These are phyloP conservation scores for Petrocephalus sullivani DNA, from an alignment of 2,797 vertebrate genomes.

Conservation along the genomic window DNA sequence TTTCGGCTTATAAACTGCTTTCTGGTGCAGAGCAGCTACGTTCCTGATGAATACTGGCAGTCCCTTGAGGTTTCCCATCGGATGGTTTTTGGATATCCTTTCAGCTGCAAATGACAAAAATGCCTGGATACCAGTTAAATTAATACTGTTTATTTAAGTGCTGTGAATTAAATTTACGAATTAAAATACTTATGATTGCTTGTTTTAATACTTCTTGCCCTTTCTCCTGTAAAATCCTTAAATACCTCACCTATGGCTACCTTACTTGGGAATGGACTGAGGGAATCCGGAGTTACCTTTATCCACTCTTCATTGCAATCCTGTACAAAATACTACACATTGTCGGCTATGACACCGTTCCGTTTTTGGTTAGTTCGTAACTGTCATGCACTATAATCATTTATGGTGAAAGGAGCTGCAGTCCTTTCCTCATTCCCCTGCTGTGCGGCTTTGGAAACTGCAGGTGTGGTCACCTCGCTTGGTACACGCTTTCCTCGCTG, in stretches of 20 bases:
- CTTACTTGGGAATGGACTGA: conserved; percentile 94
- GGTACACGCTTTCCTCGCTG: conserved; percentile 75
- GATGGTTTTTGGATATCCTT: conserved; percentile 95
- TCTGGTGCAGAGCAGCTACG: conserved; percentile 88
- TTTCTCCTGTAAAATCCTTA: conserved; percentile 50
- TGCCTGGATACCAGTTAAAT: not conserved
- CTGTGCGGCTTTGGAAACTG: conserved; percentile 11
- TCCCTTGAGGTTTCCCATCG: conserved; percentile 86
- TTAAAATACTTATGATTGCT: not conserved
- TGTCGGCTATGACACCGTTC: conserved; percentile 67
- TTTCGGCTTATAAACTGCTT: conserved; percentile 80
- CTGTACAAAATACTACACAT: conserved; percentile 79
- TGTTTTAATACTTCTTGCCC: not conserved
- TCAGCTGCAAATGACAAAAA: not conserved
- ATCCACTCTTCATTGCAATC: conserved; percentile 81
- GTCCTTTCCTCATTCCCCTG: not conserved
- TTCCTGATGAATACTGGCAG: conserved; percentile 98
- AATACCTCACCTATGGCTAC: conserved; percentile 75
- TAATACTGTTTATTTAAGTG: not conserved
- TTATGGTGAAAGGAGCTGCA: not conserved
- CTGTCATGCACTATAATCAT: not conserved
- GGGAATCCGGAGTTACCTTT: conserved; percentile 78
- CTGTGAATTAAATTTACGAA: not conserved
- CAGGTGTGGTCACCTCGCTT: conserved; percentile 88
- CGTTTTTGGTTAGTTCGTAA: conserved; percentile 71